Evolutionary conservation across 2,113 vertebrate species (phyloP).

Genomic region (Oenanthe oenanthe): DNA sequence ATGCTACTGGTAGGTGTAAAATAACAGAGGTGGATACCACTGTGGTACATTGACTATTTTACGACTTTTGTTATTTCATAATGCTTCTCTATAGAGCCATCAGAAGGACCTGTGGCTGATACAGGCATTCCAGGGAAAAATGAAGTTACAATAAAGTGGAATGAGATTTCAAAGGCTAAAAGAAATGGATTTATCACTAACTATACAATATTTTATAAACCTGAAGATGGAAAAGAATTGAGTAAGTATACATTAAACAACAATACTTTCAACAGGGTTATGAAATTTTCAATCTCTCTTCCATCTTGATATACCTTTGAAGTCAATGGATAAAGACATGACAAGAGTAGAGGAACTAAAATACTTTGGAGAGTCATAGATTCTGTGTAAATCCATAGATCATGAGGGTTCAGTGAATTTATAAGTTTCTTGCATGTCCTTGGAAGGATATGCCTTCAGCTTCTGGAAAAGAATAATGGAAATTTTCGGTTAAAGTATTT

Average conservation of each 20-base stretch:
- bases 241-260: constrained; percentile 59
- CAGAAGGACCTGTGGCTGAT: constrained; percentile 54
- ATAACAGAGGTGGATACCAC: background rate
- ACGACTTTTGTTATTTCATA: background rate
- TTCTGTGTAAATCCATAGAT: background rate
- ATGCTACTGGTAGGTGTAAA: background rate
- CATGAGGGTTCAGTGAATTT: background rate
- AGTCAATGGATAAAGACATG: background rate
- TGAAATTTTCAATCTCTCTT: background rate
- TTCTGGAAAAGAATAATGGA: background rate
- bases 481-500: background rate
- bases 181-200: constrained; percentile 75
- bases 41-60: background rate
- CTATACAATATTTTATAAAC: constrained; percentile 78
- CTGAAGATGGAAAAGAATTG: constrained; percentile 55
- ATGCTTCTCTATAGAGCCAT: constrained; percentile 62
- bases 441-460: background rate
- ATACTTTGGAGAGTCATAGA: background rate
- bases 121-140: constrained; percentile 46
- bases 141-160: constrained; percentile 71
- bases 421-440: background rate
- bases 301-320: background rate
- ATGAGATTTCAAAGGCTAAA: constrained; percentile 64
- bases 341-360: background rate
- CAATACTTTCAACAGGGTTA: background rate